phyloP scores from a whole-genome alignment of 1,140 invertebrate species.

The Heliconius melpomene region DNA sequence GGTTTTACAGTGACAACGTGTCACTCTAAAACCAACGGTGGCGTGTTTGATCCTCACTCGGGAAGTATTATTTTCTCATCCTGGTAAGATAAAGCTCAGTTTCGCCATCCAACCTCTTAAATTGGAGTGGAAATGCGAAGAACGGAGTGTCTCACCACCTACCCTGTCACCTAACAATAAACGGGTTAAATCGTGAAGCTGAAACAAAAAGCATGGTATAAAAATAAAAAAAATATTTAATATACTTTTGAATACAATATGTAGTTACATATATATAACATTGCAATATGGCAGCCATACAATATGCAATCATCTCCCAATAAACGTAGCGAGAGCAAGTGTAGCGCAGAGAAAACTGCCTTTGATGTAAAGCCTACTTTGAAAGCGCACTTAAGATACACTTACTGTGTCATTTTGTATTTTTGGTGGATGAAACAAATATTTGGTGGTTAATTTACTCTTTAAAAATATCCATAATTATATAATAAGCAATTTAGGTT shows the following conservation, averaged over 20 bases:
- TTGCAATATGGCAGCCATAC: constrained; percentile 14
- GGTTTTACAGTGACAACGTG: too few species aligned
- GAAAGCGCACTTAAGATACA: neutral
- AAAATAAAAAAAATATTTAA: neutral
- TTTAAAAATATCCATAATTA: too few species aligned
- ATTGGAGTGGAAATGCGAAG: too few species aligned
- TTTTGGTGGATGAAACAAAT: too few species aligned
- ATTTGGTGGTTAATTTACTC: too few species aligned
- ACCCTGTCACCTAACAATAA: neutral
- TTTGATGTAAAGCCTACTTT: neutral
- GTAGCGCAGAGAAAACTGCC: neutral
- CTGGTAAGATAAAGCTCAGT: too few species aligned
- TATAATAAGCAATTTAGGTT: too few species aligned
- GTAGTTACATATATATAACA: neutral
- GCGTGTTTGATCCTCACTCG: too few species aligned
- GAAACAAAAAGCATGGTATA: neutral
- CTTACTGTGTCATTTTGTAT: neutral
- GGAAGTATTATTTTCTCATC: too few species aligned
- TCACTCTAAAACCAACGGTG: too few species aligned
- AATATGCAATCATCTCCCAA: constrained; percentile 20
- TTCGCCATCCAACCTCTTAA: too few species aligned
- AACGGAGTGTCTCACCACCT: too few species aligned
- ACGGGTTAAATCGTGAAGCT: neutral
- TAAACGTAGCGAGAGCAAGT: neutral
- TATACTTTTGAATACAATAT: constrained; percentile 10